Evolutionary conservation across 2,888 invertebrate genomes (phyloP).

Genomic region (Machimus rusticus): DNA sequence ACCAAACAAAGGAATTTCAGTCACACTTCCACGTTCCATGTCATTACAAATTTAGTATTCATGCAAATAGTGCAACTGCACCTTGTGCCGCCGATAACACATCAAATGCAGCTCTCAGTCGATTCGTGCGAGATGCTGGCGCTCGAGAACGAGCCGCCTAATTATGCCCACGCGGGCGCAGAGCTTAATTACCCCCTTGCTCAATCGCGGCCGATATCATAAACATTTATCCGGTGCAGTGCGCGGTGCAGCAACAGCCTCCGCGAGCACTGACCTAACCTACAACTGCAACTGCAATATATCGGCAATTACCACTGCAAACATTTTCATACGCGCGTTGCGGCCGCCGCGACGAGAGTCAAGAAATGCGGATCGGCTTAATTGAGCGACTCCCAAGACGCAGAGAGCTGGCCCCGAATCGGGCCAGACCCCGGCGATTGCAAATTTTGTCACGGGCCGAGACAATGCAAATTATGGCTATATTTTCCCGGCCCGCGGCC

Average conservation of each 20-base stretch:
- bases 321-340: background rate
- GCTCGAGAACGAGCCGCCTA: background rate
- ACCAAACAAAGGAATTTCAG: background rate
- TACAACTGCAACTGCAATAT: no score
- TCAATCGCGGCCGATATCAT: conserved; percentile 10
- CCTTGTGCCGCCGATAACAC: background rate
- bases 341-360: background rate
- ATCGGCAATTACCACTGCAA: conserved; percentile 13
- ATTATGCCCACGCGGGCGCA: conserved; percentile 11
- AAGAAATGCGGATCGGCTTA: conserved; percentile 3
- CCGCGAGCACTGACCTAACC: conserved; percentile 20
- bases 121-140: background rate
- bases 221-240: background rate
- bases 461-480: conserved; percentile 21
- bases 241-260: background rate
- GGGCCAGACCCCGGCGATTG: background rate
- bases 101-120: background rate
- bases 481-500: background rate
- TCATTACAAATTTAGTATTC: background rate
- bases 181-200: conserved; percentile 11
- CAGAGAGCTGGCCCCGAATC: background rate
- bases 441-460: conserved; percentile 1
- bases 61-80: background rate
- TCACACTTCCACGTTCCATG: background rate
- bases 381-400: background rate